Conservation (phyloP, 2,888 invertebrate genomes). For the Agrotis exclamationis region DNA sequence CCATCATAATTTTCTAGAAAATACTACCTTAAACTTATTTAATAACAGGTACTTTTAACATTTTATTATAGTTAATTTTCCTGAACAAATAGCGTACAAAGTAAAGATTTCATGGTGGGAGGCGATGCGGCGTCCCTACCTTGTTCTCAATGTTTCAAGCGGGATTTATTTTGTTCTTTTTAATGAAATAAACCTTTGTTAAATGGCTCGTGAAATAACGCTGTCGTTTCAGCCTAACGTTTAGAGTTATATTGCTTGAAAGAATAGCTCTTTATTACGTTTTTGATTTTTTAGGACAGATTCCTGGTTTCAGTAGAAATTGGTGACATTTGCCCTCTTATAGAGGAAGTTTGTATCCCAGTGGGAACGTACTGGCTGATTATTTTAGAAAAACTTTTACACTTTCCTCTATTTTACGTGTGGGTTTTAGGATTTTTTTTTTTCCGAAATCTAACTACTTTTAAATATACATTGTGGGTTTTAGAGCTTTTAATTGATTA, state of each 20-base stretch:
- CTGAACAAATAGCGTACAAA: constrained; percentile 3
- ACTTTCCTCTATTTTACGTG: too few relatives aligned
- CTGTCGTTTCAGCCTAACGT: background rate
- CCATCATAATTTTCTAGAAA: background rate
- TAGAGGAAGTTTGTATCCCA: too few relatives aligned
- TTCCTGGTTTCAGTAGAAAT: background rate
- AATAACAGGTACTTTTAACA: constrained; percentile 9
- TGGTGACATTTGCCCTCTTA: background rate
- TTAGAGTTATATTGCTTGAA: background rate
- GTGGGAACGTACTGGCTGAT: too few relatives aligned
- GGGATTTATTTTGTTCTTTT: constrained; percentile 45
- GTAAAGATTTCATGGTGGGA: background rate
- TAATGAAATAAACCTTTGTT: constrained; percentile 33
- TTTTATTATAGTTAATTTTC: constrained; percentile 4
- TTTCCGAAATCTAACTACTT: too few relatives aligned
- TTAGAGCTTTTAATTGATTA: too few relatives aligned
- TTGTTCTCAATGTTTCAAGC: constrained; percentile 2
- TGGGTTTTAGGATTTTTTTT: too few relatives aligned
- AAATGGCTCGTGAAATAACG: constrained; percentile 35
- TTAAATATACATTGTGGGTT: too few relatives aligned
- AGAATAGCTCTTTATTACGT: background rate
- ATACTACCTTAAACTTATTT: too few relatives aligned
- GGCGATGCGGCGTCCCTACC: background rate
- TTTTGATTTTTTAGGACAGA: background rate
- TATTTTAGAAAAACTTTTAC: too few relatives aligned